These are phyloP conservation scores for Batillaria attramentaria DNA, from an alignment of 1,140 invertebrate species.

Conservation along the genomic window DNA sequence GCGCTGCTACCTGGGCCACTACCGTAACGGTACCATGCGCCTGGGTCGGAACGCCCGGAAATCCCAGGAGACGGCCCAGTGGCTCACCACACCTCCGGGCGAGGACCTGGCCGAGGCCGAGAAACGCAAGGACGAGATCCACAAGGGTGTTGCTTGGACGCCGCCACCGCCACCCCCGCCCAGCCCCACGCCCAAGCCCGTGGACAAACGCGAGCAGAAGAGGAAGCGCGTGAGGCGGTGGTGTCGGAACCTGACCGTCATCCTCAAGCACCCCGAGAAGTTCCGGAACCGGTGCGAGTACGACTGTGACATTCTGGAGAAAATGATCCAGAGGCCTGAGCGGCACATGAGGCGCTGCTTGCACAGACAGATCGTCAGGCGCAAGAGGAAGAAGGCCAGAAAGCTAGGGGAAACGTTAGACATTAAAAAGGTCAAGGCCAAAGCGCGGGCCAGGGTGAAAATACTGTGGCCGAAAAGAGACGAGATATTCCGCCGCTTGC, in stretches of 20 bases:
- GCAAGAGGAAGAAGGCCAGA: background rate
- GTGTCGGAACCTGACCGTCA: slow-evolving; percentile 24
- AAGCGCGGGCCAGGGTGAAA: background rate
- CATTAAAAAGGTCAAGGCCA: background rate
- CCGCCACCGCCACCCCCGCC: background rate
- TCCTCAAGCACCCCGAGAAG: slow-evolving; percentile 8
- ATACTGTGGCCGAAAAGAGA: slow-evolving; percentile 16
- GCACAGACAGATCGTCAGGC: background rate
- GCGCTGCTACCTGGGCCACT: slow-evolving; percentile 21
- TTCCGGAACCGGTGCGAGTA: slow-evolving; percentile 11
- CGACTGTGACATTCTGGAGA: slow-evolving; percentile 16
- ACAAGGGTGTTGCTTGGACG: background rate
- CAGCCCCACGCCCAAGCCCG: slow-evolving; percentile 8
- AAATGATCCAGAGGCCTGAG: background rate
- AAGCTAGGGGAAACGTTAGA: background rate
- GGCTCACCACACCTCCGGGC: background rate
- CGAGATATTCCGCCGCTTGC: slow-evolving; percentile 20
- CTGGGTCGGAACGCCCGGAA: background rate
- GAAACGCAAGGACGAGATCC: background rate
- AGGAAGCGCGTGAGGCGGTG: slow-evolving; percentile 21
- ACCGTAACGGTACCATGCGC: slow-evolving; percentile 29
- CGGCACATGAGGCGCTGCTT: slow-evolving; percentile 17
- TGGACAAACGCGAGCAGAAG: slow-evolving; percentile 2
- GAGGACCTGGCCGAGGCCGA: background rate
- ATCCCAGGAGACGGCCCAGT: slow-evolving; percentile 13